phyloP scores from a whole-genome alignment of 1,140 invertebrate species.

The Oncopodura yosiiana region DNA sequence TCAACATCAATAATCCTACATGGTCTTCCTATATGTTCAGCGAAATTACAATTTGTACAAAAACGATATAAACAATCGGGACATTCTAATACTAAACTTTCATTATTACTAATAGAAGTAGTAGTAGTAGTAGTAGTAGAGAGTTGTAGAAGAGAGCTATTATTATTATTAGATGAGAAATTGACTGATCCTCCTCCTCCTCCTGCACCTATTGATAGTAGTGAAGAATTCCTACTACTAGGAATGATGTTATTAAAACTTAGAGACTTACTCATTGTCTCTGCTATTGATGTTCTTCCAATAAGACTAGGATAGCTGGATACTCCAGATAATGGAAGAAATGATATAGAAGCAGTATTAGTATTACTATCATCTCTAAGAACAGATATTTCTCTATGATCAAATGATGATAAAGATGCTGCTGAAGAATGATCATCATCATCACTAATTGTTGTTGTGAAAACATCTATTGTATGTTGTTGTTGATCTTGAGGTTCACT shows the following conservation, averaged over 20 bases:
- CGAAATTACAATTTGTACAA: conserved; percentile 19
- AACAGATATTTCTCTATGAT: too few species aligned
- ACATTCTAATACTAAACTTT: conserved; percentile 17
- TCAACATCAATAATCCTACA: conserved; percentile 19
- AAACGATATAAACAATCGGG: conserved; percentile 21
- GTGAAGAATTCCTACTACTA: conserved; percentile 1
- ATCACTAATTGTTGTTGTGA: background rate
- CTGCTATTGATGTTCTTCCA: too few species aligned
- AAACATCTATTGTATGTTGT: background rate
- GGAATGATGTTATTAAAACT: background rate
- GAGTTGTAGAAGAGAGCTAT: background rate
- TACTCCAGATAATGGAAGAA: too few species aligned
- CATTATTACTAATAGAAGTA: background rate
- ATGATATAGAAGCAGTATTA: too few species aligned
- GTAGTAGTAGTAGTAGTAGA: conserved; percentile 10
- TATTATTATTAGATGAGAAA: background rate
- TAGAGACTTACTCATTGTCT: background rate
- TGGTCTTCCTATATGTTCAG: conserved; percentile 14
- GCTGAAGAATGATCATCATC: background rate
- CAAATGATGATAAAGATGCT: too few species aligned
- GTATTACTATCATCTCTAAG: too few species aligned
- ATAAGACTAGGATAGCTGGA: too few species aligned
- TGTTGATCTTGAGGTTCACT: background rate
- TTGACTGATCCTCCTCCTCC: background rate
- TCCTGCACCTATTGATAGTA: background rate